Base-by-base conservation (phyloP, 2,797 vertebrate species). In the Florisuga fusca region DNA sequence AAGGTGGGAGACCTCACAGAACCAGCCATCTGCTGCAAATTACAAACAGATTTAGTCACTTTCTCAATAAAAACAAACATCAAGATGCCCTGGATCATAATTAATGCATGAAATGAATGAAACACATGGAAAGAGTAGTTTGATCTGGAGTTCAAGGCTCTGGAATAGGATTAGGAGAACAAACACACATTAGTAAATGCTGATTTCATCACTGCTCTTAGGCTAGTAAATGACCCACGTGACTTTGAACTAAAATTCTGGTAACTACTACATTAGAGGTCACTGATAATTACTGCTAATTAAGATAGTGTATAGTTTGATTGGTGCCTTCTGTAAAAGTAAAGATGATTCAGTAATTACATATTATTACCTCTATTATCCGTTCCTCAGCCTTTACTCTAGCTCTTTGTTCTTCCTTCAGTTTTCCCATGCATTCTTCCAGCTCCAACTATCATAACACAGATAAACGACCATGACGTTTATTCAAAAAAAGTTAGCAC, bases 321-420 rank as follows among this genome's bases (percentile, higher is more conserved):
- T 26, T 46, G 29, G 26, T 31, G 38, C 14, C 31, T 67, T 46
- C 27, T 58, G 59, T 79, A 69, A 71, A 96, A 90, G 15, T 59
- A 59, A 88, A 75, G 17, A 64, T 33, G 27, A 66, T 72, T 54
- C 38, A 83, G 43, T 10, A 81, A 20, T 50, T 84, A 79, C 82
- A 25, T 72, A 54, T 57, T 29, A 78, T 94, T 97, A 99, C 99
- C 99, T 99, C 98, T 51, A 95, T 97, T 94, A 99, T 95, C 41
- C 97, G 98, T 41, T 98, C 98, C 95, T 99, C 98, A 45, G 98
- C 98, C 93, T 98, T 98, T 34, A 98, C 87, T 92, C 99, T 98
- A 88, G 98, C 98, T 79, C 97, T 98, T 95, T 98, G 98, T 93
- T 99, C 99, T 87, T 99, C 98, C 55, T 98, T 97, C 62, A 99